Base-by-base conservation (phyloP, 2,888 invertebrate genomes). In the Troides aeacus region DNA sequence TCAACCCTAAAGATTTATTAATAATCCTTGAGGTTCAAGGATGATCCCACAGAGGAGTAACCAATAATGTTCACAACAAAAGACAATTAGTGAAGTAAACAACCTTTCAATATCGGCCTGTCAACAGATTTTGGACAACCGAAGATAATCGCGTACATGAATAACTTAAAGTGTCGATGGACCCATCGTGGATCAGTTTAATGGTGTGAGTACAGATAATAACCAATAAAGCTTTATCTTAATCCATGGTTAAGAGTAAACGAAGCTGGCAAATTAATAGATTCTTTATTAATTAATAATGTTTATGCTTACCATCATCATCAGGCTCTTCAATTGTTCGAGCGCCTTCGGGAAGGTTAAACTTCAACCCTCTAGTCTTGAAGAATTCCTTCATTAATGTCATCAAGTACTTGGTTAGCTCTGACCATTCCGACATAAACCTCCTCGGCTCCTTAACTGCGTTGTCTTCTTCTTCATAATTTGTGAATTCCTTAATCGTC, bases 361-460 rank as follows among this genome's bases (percentile, higher is more conserved):
- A 85, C 71, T 82, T 89, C 71, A 93, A 61, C 0, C 92, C 93
- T 71, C 88, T 90, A 69, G 88, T 84, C 69, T 82, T 90, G 74
- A 93, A 88, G 77, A 91, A 92, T 58, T 89, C 87, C 58, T 85
- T 87, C 1, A 92, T 83, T 57, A 92, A 73, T 61, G 86, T 88
- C 84, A 90, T 83, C 21, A 89, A 82, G 66, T 92, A 92, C 75
- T 89, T 91, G 0, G 91, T 89, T 12, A 92, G 70, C 68, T 92
- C 89, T 1, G 91, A 80, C 92, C 92, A 92, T 71, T 92, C 92
- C 0, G 91, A 92, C 42, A 90, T 66, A 46, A 91, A 86, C 4
- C 89, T 84, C 72, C 86, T 87, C 0, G 87, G 83, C 65, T 89
- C 87, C 70, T 74, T 81, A 0, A 75, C 56, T 1, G 79, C 56